These are phyloP conservation scores for Melanostoma scalare DNA, from an alignment of 2,888 invertebrate genomes.

Conservation along the genomic window DNA sequence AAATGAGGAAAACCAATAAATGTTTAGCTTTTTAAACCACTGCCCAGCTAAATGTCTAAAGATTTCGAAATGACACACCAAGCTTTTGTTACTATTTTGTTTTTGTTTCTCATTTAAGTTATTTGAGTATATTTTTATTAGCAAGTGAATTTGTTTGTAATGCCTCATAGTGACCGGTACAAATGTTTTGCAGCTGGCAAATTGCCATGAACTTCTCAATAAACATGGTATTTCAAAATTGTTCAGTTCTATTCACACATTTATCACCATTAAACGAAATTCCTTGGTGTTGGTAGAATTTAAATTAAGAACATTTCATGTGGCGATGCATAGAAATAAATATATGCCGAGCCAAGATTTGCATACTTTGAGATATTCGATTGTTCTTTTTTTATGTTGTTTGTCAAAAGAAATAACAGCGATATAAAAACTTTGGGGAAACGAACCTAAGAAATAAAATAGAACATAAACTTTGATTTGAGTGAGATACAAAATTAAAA, in stretches of 20 bases:
- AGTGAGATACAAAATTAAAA: neutral
- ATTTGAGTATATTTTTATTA: slow-evolving; percentile 11
- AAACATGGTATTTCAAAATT: slow-evolving; percentile 70
- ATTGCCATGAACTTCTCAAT: slow-evolving; percentile 68
- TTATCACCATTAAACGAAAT: slow-evolving; percentile 38
- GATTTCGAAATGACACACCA: slow-evolving; percentile 34
- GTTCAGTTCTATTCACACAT: slow-evolving; percentile 55
- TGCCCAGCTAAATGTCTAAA: slow-evolving; percentile 10
- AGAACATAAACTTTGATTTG: neutral
- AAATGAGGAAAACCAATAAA: neutral
- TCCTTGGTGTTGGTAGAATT: slow-evolving; percentile 41
- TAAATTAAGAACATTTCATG: slow-evolving; percentile 52
- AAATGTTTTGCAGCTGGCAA: slow-evolving; percentile 57
- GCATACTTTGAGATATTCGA: slow-evolving; percentile 1
- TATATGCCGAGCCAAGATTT: neutral
- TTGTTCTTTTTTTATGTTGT: neutral
- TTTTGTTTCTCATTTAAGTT: slow-evolving; percentile 9
- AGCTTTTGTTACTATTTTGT: slow-evolving; percentile 7
- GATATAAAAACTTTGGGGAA: too few relatives aligned
- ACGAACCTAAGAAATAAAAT: neutral
- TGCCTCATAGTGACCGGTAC: slow-evolving; percentile 31
- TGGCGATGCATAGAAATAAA: slow-evolving; percentile 47
- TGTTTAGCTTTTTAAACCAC: neutral
- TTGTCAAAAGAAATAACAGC: too few relatives aligned
- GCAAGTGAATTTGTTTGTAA: slow-evolving; percentile 28